Evolutionary conservation across 2,113 vertebrate genomes (phyloP), one percentile per base, ranked within the genome.

Genomic region (Turnix velox): DNA sequence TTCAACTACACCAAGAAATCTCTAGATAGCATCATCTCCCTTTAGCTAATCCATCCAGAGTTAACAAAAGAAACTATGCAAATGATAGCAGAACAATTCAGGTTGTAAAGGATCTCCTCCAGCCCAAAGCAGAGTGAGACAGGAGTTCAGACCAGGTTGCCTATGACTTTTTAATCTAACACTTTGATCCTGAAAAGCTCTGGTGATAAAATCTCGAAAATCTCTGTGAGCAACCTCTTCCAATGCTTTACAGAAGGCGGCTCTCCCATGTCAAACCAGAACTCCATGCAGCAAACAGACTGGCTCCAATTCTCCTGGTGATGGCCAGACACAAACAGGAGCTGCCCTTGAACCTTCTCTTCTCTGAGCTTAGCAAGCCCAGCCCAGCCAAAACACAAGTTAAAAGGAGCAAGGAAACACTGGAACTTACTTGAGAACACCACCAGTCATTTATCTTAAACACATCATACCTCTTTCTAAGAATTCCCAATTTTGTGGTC

Each of bases 191-290:
- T 35, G 5, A 33, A 54, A 84, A 39, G 6, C 30, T 52, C 80
- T 12, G 30, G 46, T 9, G 12, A 24, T 6, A 20, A 28, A 59
- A 30, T 23, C 49, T 10, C 23, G 11, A 6, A 6, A 51, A 63
- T 6, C 61, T 62, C 48, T 22, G 6, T 2, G 3, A 20, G 25
- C 54, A 77, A 83, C 72, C 33, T 52, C 48, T 37, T 78, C 45
- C 62, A 51, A 27, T 0, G 1, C 54, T n/a, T 28, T 54, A 31
- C 35, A 57, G 45, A 49, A 35, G 16, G 49, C 63, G 55, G n/a
- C 71, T 61, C 66, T 25, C 18, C 37, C 0, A 0, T 1, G 4
- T 49, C 43, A 43, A 35, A 0, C 8, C n/a, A 17, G 3, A 40
- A 62, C 12, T 25, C 37, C 23, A 28, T 14, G 24, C 49, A 30